Evolutionary conservation across 2,797 vertebrate genomes (phyloP), one percentile per base, ranked within the genome.

Genomic region (Adelosebastes latens): DNA sequence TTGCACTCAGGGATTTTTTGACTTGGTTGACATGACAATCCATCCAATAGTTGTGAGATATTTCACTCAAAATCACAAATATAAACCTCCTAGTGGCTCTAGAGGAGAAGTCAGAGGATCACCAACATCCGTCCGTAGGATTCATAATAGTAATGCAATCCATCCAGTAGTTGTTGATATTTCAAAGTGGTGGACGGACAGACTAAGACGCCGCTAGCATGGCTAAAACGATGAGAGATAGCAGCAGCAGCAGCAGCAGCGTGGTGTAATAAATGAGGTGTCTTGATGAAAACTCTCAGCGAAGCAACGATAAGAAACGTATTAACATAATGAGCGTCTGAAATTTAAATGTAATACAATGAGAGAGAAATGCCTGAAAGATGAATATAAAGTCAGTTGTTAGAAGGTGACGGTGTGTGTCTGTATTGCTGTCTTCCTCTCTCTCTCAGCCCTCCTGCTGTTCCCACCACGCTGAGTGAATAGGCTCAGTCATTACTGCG

Each of bases 401-500:
- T 64, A 6, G 63, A 60, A 68, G 56, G 58, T 25, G 13, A 29
- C 27, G 2, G 18, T n/a, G 32, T 46, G 39, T 72, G 78, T 74
- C 25, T 39, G 20, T 63, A 36, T 25, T 64, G 80, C 64, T 62
- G 78, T 78, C 80, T 70, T 86, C 78, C 67, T 88, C 79, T 61
- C 82, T 39, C 52, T 39, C 70, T 55, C 79, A 6, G 89, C 77
- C 89, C 91, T 75, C 93, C 90, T 76, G 39, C 91, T 69, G 87
- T 62, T 87, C 8, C 81, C 52, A 58, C 84, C 93, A 94, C 56
- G 88, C 94, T 93, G 93, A 20, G 93, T 75, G 91, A 94, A 94
- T 87, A 81, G 89, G 86, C 90, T 94, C 91, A 81, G 89, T 93
- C 94, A 95, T 95, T 94, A 95, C 89, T 88, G 87, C 39, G 87